Evolutionary conservation across 2,113 vertebrate genomes (phyloP), one percentile per base, ranked within the genome.

Genomic region (Xenopus laevis): DNA sequence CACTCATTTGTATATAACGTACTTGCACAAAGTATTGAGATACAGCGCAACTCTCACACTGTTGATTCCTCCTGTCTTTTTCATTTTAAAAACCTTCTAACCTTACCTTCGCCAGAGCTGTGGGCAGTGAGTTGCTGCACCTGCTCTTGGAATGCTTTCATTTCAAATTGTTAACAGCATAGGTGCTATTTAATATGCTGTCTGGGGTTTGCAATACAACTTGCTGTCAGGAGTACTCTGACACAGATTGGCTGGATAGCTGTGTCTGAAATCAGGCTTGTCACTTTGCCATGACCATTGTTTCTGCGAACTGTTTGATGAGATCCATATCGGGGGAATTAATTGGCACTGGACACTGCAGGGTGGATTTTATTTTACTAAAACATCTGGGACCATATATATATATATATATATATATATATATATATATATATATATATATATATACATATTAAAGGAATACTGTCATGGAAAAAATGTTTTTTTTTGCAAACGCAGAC

Each of bases 121-220:
- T 50, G 6, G 10, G 2, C 47, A 50, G 12, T 50, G 47, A 50
- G 11, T 50, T 50, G 47, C 47, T 50, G 15, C 3, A 50, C 11
- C 53, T 9, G 11, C 47, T 50, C 16, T 55, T 55, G 7, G 15
- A 55, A n/a, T 55, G 17, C 53, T 55, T 16, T 55, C 1, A 13
- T 50, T 50, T 50, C 2, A n/a, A n/a, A 55, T 5, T 15, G 27
- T 10, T 40, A 52, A 27, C 71, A 58, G 71, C 71, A 73, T 52
- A 65, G 71, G 71, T 73, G 71, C 71, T 73, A 73, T n/a, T 44
- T 65, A 65, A 65, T 10, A 52, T 73, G 71, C 71, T 65, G 71
- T 55, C 15, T 7, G 13, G 61, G 16, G 13, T 15, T 45, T 10
- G 16, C 33, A 18, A 2, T n/a, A 17, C 16, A 4, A 9, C 17